Percentiles rank a stretch among this genome's conserved stretches.
Conservation (phyloP, 2,797 vertebrate species). For the Columba guinea region DNA sequence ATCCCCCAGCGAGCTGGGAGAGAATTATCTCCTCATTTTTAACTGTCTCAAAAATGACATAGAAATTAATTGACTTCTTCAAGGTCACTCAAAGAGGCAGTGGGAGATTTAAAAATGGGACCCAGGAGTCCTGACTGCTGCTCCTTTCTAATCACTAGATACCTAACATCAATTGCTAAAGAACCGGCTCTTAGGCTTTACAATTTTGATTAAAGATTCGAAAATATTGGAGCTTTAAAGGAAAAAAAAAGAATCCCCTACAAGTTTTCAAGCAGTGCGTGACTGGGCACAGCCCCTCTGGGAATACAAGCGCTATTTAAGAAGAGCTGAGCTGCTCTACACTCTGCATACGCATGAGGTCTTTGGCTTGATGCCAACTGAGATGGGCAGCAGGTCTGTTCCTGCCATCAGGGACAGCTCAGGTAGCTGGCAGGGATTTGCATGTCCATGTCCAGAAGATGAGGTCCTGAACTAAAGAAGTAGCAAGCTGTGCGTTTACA, state of each 20-base stretch:
- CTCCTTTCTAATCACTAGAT: conserved; percentile 24
- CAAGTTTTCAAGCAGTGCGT: not conserved
- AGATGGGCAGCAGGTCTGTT: not conserved
- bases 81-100: conserved; percentile 41
- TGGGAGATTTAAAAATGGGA: conserved; percentile 39
- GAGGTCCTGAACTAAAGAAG: not conserved
- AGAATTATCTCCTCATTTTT: conserved; percentile 62
- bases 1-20: not conserved
- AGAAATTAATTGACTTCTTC: conserved; percentile 64
- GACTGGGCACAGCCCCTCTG: not conserved
- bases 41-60: conserved; percentile 57
- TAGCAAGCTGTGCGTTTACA: not conserved
- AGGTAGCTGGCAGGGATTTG: not conserved
- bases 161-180: conserved; percentile 9
- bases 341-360: not conserved
- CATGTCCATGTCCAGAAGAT: not conserved
- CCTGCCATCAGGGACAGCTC: not conserved
- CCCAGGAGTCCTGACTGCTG: conserved; percentile 41
- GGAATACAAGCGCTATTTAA: not conserved
- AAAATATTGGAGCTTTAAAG: not conserved
- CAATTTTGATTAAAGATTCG: conserved; percentile 54
- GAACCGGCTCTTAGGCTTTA: not conserved
- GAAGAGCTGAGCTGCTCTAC: not conserved
- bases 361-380: not conserved
- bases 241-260: conserved; percentile 25